These are phyloP conservation scores for Nautilus pompilius DNA, from an alignment of 1,140 invertebrate species.

Conservation along the genomic window DNA sequence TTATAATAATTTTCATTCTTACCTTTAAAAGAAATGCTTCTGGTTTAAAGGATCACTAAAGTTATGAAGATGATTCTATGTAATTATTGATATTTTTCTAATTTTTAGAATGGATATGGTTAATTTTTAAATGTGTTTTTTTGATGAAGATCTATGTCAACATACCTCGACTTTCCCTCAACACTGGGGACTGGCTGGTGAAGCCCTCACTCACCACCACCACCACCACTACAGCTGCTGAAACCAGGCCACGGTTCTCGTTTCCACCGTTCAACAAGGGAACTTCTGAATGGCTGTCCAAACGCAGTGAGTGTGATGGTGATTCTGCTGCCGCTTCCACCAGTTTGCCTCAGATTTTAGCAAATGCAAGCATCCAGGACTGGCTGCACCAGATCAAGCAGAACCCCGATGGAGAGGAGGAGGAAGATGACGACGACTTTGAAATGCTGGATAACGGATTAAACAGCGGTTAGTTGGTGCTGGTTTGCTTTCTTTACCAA, in stretches of 20 bases:
- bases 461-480: neutral
- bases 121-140: neutral
- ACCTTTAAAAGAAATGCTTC: neutral
- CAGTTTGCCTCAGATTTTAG: neutral
- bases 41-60: neutral
- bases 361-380: conserved; percentile 29
- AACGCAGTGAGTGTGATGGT: neutral
- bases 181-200: conserved; percentile 29
- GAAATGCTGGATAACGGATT: conserved; percentile 31
- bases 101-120: neutral
- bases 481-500: no score
- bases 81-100: neutral
- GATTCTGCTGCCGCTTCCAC: neutral
- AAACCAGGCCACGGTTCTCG: conserved; percentile 8
- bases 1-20: neutral
- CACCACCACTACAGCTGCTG: neutral
- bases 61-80: neutral
- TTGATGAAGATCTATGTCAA: conserved; percentile 26
- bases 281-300: conserved; percentile 16
- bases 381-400: conserved; percentile 42
- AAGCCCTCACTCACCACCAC: conserved; percentile 2
- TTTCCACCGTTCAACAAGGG: conserved; percentile 17
- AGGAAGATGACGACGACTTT: conserved; percentile 43
- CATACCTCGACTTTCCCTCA: conserved; percentile 25
- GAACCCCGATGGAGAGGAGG: conserved; percentile 31